Evolutionary conservation across 1,140 invertebrate species (phyloP).

Genomic region (Dendroctonus valens): DNA sequence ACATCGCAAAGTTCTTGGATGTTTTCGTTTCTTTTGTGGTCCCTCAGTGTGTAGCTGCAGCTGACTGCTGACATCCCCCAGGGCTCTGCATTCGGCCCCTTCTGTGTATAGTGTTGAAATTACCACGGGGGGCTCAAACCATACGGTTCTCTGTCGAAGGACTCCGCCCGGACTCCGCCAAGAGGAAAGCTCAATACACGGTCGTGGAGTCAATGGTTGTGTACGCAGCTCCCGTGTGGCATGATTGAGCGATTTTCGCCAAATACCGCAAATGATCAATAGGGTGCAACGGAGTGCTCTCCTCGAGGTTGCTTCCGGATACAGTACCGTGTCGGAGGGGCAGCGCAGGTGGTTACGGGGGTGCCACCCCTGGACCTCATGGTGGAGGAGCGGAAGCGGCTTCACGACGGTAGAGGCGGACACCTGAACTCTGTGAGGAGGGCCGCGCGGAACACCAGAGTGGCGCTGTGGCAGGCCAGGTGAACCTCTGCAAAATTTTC

Average conservation of each 20-base stretch:
- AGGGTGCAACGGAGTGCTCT: slow-evolving; percentile 27
- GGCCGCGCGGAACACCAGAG: background rate
- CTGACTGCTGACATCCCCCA: too few species aligned
- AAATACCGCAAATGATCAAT: slow-evolving; percentile 18
- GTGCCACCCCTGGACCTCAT: slow-evolving; percentile 39
- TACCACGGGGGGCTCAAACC: too few species aligned
- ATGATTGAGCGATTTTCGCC: slow-evolving; percentile 9
- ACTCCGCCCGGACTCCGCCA: slow-evolving; percentile 10
- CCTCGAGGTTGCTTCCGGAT: slow-evolving; percentile 32
- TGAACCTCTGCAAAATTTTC: too few species aligned
- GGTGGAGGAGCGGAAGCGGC: slow-evolving; percentile 25
- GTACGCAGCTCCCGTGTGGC: slow-evolving; percentile 36
- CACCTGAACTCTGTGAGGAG: too few species aligned
- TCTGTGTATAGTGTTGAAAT: too few species aligned
- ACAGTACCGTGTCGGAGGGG: slow-evolving; percentile 39
- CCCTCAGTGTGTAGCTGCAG: too few species aligned
- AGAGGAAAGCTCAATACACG: slow-evolving; percentile 20
- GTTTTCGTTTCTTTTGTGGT: too few species aligned
- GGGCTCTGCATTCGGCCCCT: too few species aligned
- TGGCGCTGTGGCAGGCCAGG: slow-evolving; percentile 7
- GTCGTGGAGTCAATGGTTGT: slow-evolving; percentile 24
- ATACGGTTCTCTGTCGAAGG: too few species aligned
- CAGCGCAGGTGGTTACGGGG: slow-evolving; percentile 38
- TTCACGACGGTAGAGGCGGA: background rate
- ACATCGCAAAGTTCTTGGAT: too few species aligned